Percentiles rank a stretch among this genome's conserved stretches.
Evolutionary conservation across 2,888 invertebrate genomes (phyloP).

Genomic region (Gortyna flavago): DNA sequence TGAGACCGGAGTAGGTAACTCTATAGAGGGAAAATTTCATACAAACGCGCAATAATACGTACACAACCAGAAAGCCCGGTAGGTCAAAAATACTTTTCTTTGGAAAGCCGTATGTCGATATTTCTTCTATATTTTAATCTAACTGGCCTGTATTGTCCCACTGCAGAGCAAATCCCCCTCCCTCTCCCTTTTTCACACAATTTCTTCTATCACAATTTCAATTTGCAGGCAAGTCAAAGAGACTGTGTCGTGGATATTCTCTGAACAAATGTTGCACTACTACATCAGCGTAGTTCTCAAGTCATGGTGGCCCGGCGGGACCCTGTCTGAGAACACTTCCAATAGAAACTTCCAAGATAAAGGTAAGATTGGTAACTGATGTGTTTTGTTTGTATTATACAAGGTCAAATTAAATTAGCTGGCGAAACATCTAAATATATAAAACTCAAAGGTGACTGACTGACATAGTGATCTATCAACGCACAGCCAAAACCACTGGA

Average conservation of each 20-base stretch:
- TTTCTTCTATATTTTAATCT: not conserved
- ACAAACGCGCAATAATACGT: not conserved
- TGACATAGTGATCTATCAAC: too few relatives aligned
- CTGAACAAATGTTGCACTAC: constrained; percentile 97
- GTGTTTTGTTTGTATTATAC: not conserved
- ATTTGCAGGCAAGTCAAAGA: constrained; percentile 94
- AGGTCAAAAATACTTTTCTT: not conserved
- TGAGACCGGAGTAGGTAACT: too few relatives aligned
- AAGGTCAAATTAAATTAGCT: not conserved
- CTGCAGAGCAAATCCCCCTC: too few relatives aligned
- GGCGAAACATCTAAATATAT: not conserved
- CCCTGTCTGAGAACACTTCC: constrained; percentile 90
- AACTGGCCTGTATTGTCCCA: too few relatives aligned
- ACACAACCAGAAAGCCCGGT: not conserved
- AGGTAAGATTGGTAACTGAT: constrained; percentile 71
- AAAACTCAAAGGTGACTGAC: too few relatives aligned
- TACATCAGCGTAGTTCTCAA: constrained; percentile 95
- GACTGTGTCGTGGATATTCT: constrained; percentile 95
- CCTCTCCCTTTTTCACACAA: too few relatives aligned
- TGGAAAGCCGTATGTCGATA: too few relatives aligned
- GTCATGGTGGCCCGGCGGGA: constrained; percentile 97
- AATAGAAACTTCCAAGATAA: constrained; percentile 85
- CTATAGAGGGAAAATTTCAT: too few relatives aligned
- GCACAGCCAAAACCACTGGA: too few relatives aligned
- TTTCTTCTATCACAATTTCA: not conserved